These are phyloP conservation scores for Chirona hameri DNA, from an alignment of 2,888 invertebrate genomes.

Conservation along the genomic window DNA sequence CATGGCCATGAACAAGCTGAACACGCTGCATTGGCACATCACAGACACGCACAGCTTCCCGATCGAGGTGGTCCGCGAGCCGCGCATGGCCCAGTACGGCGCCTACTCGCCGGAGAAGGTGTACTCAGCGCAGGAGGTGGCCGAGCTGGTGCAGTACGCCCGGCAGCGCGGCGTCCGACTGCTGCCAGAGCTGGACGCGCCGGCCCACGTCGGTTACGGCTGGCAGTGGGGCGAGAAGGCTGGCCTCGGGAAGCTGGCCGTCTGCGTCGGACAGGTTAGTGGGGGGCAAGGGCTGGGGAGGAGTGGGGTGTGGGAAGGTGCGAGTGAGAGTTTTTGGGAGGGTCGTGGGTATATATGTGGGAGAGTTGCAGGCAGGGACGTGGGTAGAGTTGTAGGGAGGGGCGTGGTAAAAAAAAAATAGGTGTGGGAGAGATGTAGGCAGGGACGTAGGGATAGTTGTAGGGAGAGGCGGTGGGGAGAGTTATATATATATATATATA, in stretches of 20 bases:
- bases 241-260: constrained; percentile 72
- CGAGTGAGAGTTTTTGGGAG: no score
- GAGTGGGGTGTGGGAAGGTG: no score
- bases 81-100: constrained; percentile 39
- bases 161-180: constrained; percentile 75
- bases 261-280: constrained; percentile 66
- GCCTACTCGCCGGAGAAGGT: constrained; percentile 50
- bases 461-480: no score
- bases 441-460: no score
- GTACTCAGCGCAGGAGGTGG: constrained; percentile 67
- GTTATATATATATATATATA: no score
- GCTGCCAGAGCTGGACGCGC: constrained; percentile 87
- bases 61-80: constrained; percentile 47
- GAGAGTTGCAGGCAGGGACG: no score
- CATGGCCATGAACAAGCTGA: constrained; percentile 44
- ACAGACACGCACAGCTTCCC: constrained; percentile 55
- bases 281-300: neutral
- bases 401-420: no score
- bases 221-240: constrained; percentile 72
- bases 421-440: no score
- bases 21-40: constrained; percentile 54
- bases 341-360: no score
- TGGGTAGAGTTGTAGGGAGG: no score
- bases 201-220: constrained; percentile 77
- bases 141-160: constrained; percentile 70